Percentiles rank a stretch among this genome's conserved stretches.
These are phyloP conservation scores for Hydractinia symbiolongicarpus DNA, from an alignment of 30 jellyfish, hydroid and myxozoan genomes.

Conservation along the genomic window DNA sequence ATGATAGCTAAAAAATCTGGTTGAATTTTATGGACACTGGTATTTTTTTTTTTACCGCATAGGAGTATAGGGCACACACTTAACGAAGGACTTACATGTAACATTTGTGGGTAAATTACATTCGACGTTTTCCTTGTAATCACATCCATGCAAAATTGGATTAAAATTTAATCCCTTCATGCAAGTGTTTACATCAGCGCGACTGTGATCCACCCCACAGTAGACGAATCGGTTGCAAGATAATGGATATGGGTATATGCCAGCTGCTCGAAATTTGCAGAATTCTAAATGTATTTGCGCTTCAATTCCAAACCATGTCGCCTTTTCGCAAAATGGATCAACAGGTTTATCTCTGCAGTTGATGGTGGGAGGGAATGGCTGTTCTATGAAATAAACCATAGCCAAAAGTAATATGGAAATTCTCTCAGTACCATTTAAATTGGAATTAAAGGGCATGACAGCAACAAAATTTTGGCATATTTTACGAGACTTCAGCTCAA, in stretches of 20 bases:
- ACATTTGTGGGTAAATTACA: background rate
- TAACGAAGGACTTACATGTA: background rate
- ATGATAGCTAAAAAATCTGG: too few relatives aligned
- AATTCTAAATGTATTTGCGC: background rate
- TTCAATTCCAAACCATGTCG: background rate
- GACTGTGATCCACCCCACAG: background rate
- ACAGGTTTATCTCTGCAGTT: background rate
- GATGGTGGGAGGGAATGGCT: conserved; percentile 1
- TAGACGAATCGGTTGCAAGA: background rate
- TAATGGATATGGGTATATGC: background rate
- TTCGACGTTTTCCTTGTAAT: background rate
- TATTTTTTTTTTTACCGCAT: too few relatives aligned
- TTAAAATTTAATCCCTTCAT: background rate
- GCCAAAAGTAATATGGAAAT: too few relatives aligned
- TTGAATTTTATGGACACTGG: too few relatives aligned
- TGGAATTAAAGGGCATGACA: too few relatives aligned
- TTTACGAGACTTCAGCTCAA: too few relatives aligned
- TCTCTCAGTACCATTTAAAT: too few relatives aligned
- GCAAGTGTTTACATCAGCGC: background rate
- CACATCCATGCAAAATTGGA: background rate
- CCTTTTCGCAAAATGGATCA: background rate
- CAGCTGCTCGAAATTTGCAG: background rate
- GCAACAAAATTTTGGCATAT: too few relatives aligned
- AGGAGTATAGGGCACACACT: too few relatives aligned
- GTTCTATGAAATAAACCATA: background rate